Evolutionary conservation across 2,113 vertebrate genomes (phyloP), one percentile per base, ranked within the genome.

Genomic region (Sinocyclocheilus anophthalmus): DNA sequence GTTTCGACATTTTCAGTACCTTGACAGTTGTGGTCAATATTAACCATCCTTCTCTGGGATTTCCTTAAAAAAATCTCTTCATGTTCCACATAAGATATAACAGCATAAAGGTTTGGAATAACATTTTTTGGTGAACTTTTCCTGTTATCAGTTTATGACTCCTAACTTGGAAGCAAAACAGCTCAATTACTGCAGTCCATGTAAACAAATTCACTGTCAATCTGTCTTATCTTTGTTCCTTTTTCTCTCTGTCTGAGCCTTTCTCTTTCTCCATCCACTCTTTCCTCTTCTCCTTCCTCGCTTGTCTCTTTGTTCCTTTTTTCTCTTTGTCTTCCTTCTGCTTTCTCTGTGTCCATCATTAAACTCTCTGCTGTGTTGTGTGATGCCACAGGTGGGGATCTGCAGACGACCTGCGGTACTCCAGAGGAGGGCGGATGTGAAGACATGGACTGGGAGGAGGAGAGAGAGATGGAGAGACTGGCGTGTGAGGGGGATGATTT

Each of bases 401-500:
- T 99, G 90, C 97, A 97, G 94, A 91, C 95, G 24, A 95, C 96
- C 30, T 96, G 95, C 20, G 93, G 94, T 33, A 92, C 95, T 7
- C 90, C 96, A 90, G 97, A 97, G 1, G 97, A 98, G 22, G 95
- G 95, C 63, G 95, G 90, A 5, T 88, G 95, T 0, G 94, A 96
- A 0, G 97, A 98, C 81, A 73, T 96, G 89, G 97, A 96, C 93
- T 99, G 98, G 98, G 97, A 99, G 91, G 94, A 97, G 2, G 98
- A 99, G 94, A 96, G 94, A 87, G 96, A 97, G 89, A 93, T 96
- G 93, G 98, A 99, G 94, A 94, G 96, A 6, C 91, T 95, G 81
- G 97, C 97, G 0, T 98, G 97, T 67, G 95, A 97, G 0, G 95
- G 96, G 0, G 97, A 97, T 16, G 97, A 98, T 90, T 99, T 99